Base-by-base conservation (phyloP, 1,140 invertebrate species). In the Triops cancriformis region DNA sequence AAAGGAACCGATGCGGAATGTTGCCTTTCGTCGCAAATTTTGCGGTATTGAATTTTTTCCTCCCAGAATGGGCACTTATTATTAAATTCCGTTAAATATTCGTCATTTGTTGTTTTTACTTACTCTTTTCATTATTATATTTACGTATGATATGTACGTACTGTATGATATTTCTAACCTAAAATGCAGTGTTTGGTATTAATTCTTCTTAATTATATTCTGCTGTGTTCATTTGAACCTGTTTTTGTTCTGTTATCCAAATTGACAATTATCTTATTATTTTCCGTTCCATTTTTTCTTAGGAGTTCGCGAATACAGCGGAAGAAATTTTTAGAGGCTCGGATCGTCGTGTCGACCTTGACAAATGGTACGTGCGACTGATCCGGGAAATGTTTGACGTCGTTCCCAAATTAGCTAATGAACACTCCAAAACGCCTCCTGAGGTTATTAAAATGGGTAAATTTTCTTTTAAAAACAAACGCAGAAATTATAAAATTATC, bases 381-480 rank as follows among this genome's bases (percentile, higher is more conserved):
- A 89, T 96, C 1, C 87, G 87, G 79, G 91, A 90, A n/a, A 93
- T 98, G 86, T 93, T 97, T 86, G 91, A 94, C 81, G 91, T 90
- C 76, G 95, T 98, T 79, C 86, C 89, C 11, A 86, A 90, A 23
- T 91, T 95, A 80, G 90, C 94, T 37, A 88, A 87, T 76, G 95
- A 97, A 82, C 95, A 98, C 84, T 90, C 91, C 78, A 97, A 97
- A 87, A 98, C 96, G 27, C 97, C 97, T 18, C 89, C 90, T 74
- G 93, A 98, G 87, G 95, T 98, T 72, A 90, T 99, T 45, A 93
- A 95, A 86, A 95, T 98, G 93, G 93, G 91, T 92, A 85, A 83
- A 75, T 80, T 37, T 41, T 9, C 14, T 12, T 73, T 23, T n/a
- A 77, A 78, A 18, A 45, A 43, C n/a, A 28, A n/a, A 26, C 11